Conservation (phyloP, 2,888 invertebrate genomes). For the Lomographa bimaculata region DNA sequence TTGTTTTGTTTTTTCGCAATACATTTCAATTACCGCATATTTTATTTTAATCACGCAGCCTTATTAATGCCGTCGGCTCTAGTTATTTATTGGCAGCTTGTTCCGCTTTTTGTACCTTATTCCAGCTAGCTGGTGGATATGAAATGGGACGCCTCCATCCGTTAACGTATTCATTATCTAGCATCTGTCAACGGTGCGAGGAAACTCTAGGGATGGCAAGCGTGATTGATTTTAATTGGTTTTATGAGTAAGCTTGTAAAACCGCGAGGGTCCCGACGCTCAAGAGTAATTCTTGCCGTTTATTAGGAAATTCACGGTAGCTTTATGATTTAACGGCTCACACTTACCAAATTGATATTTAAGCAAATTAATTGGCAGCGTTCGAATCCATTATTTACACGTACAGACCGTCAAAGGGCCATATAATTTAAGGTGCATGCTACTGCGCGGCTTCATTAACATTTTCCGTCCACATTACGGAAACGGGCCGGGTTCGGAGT, state of each 20-base stretch:
- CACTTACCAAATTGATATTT: slow-evolving; percentile 39
- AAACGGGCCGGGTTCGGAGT: slow-evolving; percentile 63
- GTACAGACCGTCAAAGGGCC: slow-evolving; percentile 48
- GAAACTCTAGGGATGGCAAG: slow-evolving; percentile 44
- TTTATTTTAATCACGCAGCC: slow-evolving; percentile 28
- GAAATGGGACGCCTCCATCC: slow-evolving; percentile 30
- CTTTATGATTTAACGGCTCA: slow-evolving; percentile 34
- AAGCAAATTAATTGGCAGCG: slow-evolving; percentile 54
- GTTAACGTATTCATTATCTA: slow-evolving; percentile 55
- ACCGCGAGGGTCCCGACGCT: slow-evolving; percentile 41
- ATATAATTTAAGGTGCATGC: slow-evolving; percentile 62
- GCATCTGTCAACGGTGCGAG: slow-evolving; percentile 46
- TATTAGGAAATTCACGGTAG: slow-evolving; percentile 37
- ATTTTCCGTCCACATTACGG: slow-evolving; percentile 77
- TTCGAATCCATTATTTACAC: slow-evolving; percentile 49
- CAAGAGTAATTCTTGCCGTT: slow-evolving; percentile 31
- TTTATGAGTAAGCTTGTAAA: slow-evolving; percentile 56
- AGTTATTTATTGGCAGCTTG: slow-evolving; percentile 6
- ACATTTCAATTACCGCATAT: slow-evolving; percentile 13
- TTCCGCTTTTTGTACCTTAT: slow-evolving; percentile 8
- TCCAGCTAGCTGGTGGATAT: slow-evolving; percentile 10
- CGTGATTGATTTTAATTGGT: slow-evolving; percentile 65
- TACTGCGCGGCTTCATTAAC: slow-evolving; percentile 67
- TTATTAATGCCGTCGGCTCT: slow-evolving; percentile 7
- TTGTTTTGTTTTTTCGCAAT: slow-evolving; percentile 7